Base-by-base conservation (phyloP, 2,113 vertebrate species). In the Nicator chloris region DNA sequence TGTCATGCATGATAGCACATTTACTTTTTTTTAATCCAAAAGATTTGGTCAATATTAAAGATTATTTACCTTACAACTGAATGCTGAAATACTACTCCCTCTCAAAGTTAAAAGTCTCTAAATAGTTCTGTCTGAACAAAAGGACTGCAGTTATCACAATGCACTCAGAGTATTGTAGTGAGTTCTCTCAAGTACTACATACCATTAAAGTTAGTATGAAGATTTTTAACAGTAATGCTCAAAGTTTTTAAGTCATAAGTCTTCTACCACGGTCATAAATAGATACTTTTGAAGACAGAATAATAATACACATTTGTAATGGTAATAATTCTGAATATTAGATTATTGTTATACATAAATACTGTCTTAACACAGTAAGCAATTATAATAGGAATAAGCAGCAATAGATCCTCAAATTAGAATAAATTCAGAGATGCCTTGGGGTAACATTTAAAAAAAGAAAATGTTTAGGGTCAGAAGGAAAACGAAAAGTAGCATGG, bases 1-100 rank as follows among this genome's bases (percentile, higher is more conserved):
- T 6, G 31, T 53, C 9, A 3, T 24, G 3, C 26, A 8, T 47
- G 27, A 33, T 33, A n/a, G 3, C 2, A 50, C 8, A 30, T 2
- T 39, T 50, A 42, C 6, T 59, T 64, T 71, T 64, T 6, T 35
- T 53, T 47, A 9, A 53, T 61, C 22, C 47, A 45, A 27, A 83
- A 70, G 26, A 1, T 49, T 56, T 56, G 6, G 9, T 47, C 16
- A 42, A 4, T 57, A 37, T 37, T 72, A 39, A 54, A 79, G 9
- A 47, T 35, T 4, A 9, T 6, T 82, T 50, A 31, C 12, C 27
- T 83, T 72, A 39, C 76, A 86, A 86, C 18, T 19, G 30, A 86
- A 63, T 68, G 26, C 18, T 45, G 14, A 83, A 56, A 2, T 40
- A 10, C 5, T 70, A 13, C 7, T 64, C 10, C 3, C 7, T 45